These are phyloP conservation scores for Umimayanthus kanabou DNA, from an alignment of 92 coral and sea anemone species.

Conservation along the genomic window DNA sequence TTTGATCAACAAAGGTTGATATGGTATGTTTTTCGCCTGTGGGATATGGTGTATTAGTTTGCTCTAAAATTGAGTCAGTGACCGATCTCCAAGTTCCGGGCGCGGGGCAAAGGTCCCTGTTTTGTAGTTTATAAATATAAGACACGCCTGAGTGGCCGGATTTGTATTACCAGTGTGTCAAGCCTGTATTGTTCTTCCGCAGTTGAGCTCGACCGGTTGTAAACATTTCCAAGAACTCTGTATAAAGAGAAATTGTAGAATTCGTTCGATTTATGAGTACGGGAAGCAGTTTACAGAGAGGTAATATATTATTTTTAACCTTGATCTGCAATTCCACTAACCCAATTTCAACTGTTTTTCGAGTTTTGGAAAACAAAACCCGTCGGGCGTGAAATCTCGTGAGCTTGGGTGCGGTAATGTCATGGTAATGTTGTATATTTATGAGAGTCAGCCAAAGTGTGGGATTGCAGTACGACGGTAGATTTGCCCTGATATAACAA, in stretches of 20 bases:
- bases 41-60: too few species aligned
- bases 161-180: background rate
- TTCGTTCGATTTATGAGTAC: background rate
- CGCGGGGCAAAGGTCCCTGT: background rate
- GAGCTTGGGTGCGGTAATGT: background rate
- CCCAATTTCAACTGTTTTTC: background rate
- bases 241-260: background rate
- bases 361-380: background rate
- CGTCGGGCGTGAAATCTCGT: background rate
- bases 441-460: background rate
- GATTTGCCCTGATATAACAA: background rate
- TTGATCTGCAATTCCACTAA: background rate
- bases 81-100: background rate
- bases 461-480: background rate
- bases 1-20: too few species aligned
- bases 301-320: background rate
- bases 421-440: background rate
- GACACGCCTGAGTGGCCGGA: background rate
- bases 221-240: background rate
- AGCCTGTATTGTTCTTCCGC: background rate
- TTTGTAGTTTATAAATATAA: too few species aligned
- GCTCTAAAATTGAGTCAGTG: background rate
- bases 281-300: background rate
- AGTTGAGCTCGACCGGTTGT: background rate
- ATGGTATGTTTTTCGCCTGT: too few species aligned